Percentiles rank a stretch among this genome's conserved stretches.
Evolutionary conservation across 2,113 vertebrate genomes (phyloP).

Genomic region (Isurus oxyrinchus): DNA sequence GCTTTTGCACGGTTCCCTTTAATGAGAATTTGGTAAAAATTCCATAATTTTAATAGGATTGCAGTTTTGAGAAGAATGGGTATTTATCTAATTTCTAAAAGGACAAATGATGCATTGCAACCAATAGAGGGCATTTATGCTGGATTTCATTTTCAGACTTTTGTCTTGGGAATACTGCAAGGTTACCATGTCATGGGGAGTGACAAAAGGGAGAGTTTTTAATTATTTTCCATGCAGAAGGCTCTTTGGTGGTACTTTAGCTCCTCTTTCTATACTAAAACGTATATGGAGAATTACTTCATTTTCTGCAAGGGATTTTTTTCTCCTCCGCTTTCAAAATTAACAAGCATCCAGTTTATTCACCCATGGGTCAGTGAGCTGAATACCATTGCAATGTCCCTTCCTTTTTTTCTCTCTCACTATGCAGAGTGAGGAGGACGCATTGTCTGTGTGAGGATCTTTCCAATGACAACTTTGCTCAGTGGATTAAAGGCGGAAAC

Average conservation of each 20-base stretch:
- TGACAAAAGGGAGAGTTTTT: not conserved
- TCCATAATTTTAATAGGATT: not conserved
- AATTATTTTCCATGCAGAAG: conserved; percentile 1
- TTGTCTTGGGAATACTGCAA: not conserved
- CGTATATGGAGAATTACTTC: not conserved
- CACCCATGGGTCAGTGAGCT: not conserved
- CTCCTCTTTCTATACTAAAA: not conserved
- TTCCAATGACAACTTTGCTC: conserved; percentile 26
- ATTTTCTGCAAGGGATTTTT: not conserved
- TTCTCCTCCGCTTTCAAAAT: not conserved
- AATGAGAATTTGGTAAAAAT: not conserved
- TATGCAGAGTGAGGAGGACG: not conserved
- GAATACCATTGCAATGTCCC: not conserved
- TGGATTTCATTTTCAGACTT: not conserved
- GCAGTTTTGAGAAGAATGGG: not conserved
- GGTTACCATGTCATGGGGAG: not conserved
- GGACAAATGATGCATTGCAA: not conserved
- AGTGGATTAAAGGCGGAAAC: conserved; percentile 31
- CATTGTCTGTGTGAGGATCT: not conserved
- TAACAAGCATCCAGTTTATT: not conserved
- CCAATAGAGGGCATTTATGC: not conserved
- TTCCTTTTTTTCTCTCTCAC: not conserved
- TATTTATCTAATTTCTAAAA: not conserved
- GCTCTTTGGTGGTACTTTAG: not conserved
- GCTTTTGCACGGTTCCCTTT: not conserved